Evolutionary conservation across 2,888 invertebrate genomes (phyloP).

Genomic region (Drosophila buzzatii): DNA sequence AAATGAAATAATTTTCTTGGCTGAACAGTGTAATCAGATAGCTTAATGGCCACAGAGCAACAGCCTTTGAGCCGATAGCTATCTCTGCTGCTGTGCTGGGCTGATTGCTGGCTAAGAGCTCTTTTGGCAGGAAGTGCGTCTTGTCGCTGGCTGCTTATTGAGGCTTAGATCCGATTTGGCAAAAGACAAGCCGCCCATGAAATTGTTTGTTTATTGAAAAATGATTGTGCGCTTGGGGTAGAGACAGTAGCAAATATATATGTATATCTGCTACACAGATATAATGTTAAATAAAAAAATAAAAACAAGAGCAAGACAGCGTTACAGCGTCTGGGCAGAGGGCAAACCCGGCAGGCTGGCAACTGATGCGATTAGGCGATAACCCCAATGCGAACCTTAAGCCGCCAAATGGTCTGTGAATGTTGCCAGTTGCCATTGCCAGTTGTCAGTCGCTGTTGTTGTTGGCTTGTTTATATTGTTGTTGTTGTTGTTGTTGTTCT

Average conservation of each 20-base stretch:
- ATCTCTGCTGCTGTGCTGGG: conserved; percentile 32
- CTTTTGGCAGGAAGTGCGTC: conserved; percentile 71
- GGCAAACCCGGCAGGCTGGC: conserved; percentile 32
- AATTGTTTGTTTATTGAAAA: conserved; percentile 82
- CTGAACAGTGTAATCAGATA: conserved; percentile 61
- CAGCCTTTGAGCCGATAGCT: conserved; percentile 59
- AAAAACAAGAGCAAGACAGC: conserved; percentile 54
- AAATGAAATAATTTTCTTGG: conserved; percentile 12
- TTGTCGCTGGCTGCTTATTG: conserved; percentile 80
- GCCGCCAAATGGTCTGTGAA: conserved; percentile 81
- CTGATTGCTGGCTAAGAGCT: conserved; percentile 9
- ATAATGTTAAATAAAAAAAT: conserved; percentile 12
- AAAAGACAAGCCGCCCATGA: conserved; percentile 78
- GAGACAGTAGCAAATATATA: conserved; percentile 20
- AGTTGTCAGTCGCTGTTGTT: conserved; percentile 17
- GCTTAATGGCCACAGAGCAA: conserved; percentile 34
- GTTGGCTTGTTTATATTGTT: conserved; percentile 17
- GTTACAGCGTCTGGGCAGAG: conserved; percentile 31
- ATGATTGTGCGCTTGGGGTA: conserved; percentile 67
- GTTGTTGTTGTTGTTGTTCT: conserved; percentile 11
- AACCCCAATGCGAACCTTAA: conserved; percentile 78
- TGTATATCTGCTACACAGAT: conserved; percentile 6
- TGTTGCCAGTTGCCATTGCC: conserved; percentile 62
- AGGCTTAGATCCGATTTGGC: conserved; percentile 81
- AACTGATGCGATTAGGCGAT: conserved; percentile 78